Base-by-base conservation (phyloP, 2,113 vertebrate species). In the Trogon melanurus region DNA sequence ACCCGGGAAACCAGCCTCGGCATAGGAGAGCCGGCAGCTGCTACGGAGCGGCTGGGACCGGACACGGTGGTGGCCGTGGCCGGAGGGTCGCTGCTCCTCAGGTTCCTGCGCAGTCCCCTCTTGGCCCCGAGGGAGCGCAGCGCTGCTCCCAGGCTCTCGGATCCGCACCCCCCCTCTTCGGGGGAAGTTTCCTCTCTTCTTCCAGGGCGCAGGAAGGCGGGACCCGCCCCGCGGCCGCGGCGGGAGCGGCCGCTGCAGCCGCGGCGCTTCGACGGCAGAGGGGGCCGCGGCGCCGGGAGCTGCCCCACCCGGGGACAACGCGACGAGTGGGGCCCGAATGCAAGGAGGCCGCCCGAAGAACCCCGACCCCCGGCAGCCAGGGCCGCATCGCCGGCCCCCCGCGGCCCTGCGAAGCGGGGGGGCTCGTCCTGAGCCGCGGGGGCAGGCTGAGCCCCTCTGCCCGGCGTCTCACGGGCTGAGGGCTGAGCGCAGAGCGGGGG, bases 281-380 rank as follows among this genome's bases (percentile, higher is more conserved):
- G 60, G 83, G 32, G 66, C 51, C 71, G 17, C 79, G 36, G 36
- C 36, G 36, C 36, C 36, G 36, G 36, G 36, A 36, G 36, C 36
- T 9, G 36, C 36, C 98, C 69, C 62, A 3, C 32, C 44, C 65
- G 30, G 22, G 36, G 36, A 36, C 36, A 36, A 36, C 36, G 36
- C 11, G 15, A 41, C 15, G 8, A 70, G 16, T 7, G 5, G 44
- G 9, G 11, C 25, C 29, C 58, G 11, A 16, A 25, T 5, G 21
- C 13, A 3, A 1, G 32, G 53, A 13, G 34, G 11, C 14, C 18
- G 6, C 41, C n/a, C 38, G 22, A 5, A 1, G 13, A 9, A 12
- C 29, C 8, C 16, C 12, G 5, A 6, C 7, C 20, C 20, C 25
- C 10, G 0, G 41, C 57, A 48, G 41, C 41, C 70, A 17, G n/a